Evolutionary conservation across 2,797 vertebrate genomes (phyloP).

Genomic region (Heliangelus exortis): DNA sequence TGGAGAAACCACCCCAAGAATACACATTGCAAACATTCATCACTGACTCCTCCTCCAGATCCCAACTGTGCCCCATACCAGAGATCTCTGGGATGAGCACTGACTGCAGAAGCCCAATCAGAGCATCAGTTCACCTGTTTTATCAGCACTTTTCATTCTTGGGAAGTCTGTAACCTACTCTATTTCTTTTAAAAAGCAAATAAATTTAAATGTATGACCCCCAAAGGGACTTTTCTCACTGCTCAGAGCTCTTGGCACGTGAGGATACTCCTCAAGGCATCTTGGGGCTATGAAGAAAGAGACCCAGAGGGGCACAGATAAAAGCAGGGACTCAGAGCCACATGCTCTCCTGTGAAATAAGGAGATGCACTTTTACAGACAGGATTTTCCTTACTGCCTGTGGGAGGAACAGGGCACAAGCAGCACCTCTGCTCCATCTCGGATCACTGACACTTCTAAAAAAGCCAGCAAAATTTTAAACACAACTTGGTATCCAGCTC

Average conservation of each 20-base stretch:
- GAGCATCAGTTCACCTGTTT: neutral
- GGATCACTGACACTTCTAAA: neutral
- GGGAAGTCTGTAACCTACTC: neutral
- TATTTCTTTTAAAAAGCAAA: neutral
- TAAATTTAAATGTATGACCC: neutral
- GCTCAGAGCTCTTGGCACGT: neutral
- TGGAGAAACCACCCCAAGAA: neutral
- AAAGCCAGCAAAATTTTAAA: neutral
- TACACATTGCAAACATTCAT: no score
- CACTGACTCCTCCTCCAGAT: neutral
- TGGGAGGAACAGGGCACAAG: neutral
- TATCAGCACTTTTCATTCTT: neutral
- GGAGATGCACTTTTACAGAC: neutral
- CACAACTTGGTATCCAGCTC: neutral
- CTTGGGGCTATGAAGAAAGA: neutral
- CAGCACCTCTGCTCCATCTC: neutral
- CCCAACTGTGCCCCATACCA: accelerated
- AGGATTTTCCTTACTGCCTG: neutral
- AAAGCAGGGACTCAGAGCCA: neutral
- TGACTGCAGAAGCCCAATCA: neutral
- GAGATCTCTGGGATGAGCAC: neutral
- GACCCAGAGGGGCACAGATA: neutral
- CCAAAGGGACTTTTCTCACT: neutral
- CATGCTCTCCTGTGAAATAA: neutral
- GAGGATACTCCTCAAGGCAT: neutral